phyloP scores from a whole-genome alignment of 2,888 invertebrate species.

The Drosophila mimica region DNA sequence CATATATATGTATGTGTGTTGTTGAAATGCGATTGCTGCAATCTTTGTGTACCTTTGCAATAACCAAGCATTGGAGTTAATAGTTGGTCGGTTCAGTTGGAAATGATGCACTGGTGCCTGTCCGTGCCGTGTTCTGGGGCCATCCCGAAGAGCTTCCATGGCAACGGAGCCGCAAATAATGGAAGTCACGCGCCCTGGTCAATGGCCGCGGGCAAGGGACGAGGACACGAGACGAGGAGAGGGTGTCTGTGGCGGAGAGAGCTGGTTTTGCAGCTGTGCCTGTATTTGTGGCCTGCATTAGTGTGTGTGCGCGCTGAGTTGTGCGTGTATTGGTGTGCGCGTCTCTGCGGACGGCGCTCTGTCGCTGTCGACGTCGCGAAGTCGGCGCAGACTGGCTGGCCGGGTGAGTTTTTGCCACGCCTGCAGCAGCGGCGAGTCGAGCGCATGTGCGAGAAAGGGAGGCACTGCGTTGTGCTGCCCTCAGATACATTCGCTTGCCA shows the following conservation, averaged over 20 bases:
- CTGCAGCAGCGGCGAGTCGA: slow-evolving; percentile 43
- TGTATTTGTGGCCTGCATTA: slow-evolving; percentile 59
- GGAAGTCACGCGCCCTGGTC: slow-evolving; percentile 70
- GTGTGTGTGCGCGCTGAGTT: slow-evolving; percentile 55
- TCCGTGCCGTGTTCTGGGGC: slow-evolving; percentile 11
- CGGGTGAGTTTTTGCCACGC: slow-evolving; percentile 66
- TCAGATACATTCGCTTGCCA: slow-evolving; percentile 50
- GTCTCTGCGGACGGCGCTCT: slow-evolving; percentile 43
- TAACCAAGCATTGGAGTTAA: neutral
- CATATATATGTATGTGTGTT: neutral
- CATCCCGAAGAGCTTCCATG: slow-evolving; percentile 54
- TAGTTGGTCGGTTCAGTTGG: slow-evolving; percentile 17
- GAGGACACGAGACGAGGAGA: neutral
- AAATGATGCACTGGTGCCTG: slow-evolving; percentile 29
- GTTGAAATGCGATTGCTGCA: neutral
- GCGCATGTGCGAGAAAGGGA: slow-evolving; percentile 76
- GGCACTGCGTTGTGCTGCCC: slow-evolving; percentile 50
- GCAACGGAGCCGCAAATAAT: slow-evolving; percentile 57
- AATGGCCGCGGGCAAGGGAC: slow-evolving; percentile 24
- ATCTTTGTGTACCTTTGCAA: neutral
- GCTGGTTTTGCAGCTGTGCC: slow-evolving; percentile 29
- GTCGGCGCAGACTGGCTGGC: slow-evolving; percentile 50
- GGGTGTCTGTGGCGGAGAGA: slow-evolving; percentile 6
- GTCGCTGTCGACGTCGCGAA: slow-evolving; percentile 35
- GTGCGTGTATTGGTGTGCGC: slow-evolving; percentile 15